Base-by-base conservation (phyloP, 1,140 invertebrate species). In the Artemia franciscana region DNA sequence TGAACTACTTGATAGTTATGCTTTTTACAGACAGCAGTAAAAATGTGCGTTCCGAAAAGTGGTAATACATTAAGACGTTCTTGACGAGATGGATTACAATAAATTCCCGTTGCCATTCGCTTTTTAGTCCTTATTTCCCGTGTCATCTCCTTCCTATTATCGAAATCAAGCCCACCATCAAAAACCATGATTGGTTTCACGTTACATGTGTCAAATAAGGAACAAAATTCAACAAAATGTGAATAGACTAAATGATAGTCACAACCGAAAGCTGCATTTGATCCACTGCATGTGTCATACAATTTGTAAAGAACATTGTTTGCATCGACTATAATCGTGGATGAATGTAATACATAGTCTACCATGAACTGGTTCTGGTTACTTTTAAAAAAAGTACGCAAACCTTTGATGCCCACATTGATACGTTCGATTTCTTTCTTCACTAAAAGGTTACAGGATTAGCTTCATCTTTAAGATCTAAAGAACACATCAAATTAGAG, bases 161-260 rank as follows among this genome's bases (percentile, higher is more conserved):
- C 87, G 80, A 67, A 79, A 79, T 65, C 84, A 82, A 74, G 72
- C 5, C 72, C 74, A 1, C 91, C 91, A 75, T 93, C 90, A 67
- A 91, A 81, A 5, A 93, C 69, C 21, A 93, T 80, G 66, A 84
- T 78, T 0, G 87, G 78, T n/a, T 69, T 78, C 12, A 94, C 74
- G 58, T 83, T 81, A 68, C 88, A 91, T 69, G 79, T 78, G 58
- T 72, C 70, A 3, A 92, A 73, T 9, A 80, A 71, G 7, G 80
- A 73, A 67, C 92, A 89, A 68, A 90, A 91, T 15, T 79, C 74
- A 56, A 73, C 71, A 5, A 85, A 75, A 24, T 73, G 73, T 18
- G 76, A 68, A 3, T 78, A 79, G 71, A 80, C 88, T 67, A 80
- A 79, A 67, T 91, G 84, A 69, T 91, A 92, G 71, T 92, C 87